A percentile compares a stretch with the other conserved stretches of the same genome.
phyloP scores from a whole-genome alignment of 2,113 vertebrate genomes.

The Laticauda colubrina region DNA sequence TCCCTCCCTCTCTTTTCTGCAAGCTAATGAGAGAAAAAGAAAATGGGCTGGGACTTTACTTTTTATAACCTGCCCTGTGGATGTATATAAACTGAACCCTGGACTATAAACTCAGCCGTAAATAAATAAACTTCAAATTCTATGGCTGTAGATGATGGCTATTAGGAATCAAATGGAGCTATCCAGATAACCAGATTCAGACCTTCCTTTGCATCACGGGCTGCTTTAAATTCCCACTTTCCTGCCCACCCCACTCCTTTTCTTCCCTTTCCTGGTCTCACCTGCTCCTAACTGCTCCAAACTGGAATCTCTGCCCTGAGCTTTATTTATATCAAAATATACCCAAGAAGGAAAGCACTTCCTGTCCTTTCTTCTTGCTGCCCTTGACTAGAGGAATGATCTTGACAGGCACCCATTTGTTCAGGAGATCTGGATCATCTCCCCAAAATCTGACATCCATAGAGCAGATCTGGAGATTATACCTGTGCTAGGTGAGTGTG shows the following conservation, averaged over 20 bases:
- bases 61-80: not conserved
- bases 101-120: not conserved
- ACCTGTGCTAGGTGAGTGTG: not conserved
- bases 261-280: not conserved
- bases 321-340: slow-evolving; percentile 24
- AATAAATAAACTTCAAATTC: not conserved
- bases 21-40: not conserved
- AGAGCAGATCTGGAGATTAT: not conserved
- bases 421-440: not conserved
- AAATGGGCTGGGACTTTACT: not conserved
- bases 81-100: not conserved
- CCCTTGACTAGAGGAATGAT: not conserved
- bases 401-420: not conserved
- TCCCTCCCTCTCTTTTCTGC: not conserved
- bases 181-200: not conserved
- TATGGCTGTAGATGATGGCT: not conserved
- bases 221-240: not conserved
- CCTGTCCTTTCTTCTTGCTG: not conserved
- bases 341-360: not conserved
- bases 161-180: not conserved
- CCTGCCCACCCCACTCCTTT: not conserved
- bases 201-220: not conserved
- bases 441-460: not conserved
- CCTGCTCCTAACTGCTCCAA: not conserved
- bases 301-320: not conserved